Percentiles rank a stretch among this genome's conserved stretches.
phyloP scores from a whole-genome alignment of 2,888 invertebrate genomes.

The Chymomyza amoena region DNA sequence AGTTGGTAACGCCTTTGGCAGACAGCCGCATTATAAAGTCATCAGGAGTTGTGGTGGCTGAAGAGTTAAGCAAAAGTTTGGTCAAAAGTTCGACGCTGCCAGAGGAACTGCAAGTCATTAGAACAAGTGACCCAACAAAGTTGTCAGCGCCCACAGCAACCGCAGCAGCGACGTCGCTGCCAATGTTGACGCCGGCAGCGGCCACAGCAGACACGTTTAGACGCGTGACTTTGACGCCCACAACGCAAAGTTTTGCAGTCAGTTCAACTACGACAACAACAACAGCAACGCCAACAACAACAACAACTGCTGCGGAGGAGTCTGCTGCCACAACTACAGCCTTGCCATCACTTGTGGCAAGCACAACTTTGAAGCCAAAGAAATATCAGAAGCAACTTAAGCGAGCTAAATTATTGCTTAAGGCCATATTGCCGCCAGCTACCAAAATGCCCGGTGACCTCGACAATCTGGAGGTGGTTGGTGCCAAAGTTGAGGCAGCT shows the following conservation, averaged over 20 bases:
- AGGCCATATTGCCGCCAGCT: conserved; percentile 54
- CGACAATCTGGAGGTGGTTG: conserved; percentile 53
- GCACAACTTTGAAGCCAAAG: conserved; percentile 51
- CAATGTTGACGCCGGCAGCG: background rate
- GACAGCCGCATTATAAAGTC: conserved; percentile 56
- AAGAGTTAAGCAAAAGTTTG: conserved; percentile 32
- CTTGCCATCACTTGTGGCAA: conserved; percentile 9
- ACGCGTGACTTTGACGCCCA: conserved; percentile 63
- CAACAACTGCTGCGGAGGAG: conserved; percentile 28
- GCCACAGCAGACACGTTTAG: conserved; percentile 1
- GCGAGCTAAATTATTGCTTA: conserved; percentile 75
- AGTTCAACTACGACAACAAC: conserved; percentile 19
- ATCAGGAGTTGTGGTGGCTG: conserved; percentile 20
- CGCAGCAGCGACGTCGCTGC: background rate
- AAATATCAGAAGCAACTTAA: conserved; percentile 73
- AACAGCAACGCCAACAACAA: conserved; percentile 31
- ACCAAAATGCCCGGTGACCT: conserved; percentile 25
- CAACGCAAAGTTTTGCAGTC: conserved; percentile 40
- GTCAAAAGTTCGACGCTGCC: conserved; percentile 39
- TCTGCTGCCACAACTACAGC: conserved; percentile 24
- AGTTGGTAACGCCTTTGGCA: conserved; percentile 9
- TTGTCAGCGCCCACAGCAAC: conserved; percentile 26
- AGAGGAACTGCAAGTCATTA: conserved; percentile 42
- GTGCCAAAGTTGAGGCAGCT: conserved; percentile 32
- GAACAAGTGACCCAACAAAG: conserved; percentile 43